These are phyloP conservation scores for Pempheris klunzingeri DNA, from an alignment of 2,797 vertebrate species.

Conservation along the genomic window DNA sequence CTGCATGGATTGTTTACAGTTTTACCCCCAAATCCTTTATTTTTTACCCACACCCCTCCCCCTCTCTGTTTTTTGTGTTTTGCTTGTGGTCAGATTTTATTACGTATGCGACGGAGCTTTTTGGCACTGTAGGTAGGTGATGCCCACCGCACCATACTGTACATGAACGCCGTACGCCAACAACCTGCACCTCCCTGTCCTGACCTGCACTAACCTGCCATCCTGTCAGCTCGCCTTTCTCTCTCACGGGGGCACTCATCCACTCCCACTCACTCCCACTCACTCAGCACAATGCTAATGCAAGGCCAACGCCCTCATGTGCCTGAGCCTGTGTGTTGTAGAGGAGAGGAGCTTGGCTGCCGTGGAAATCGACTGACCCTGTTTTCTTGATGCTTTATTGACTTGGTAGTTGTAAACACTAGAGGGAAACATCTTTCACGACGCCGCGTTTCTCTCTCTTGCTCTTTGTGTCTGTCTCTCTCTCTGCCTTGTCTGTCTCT, in stretches of 20 bases:
- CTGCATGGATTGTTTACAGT: slow-evolving; percentile 81
- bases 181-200: slow-evolving; percentile 40
- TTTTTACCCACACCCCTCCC: slow-evolving; percentile 68
- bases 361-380: slow-evolving; percentile 45
- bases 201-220: slow-evolving; percentile 62
- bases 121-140: slow-evolving; percentile 94
- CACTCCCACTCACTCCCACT: slow-evolving; percentile 25
- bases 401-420: slow-evolving; percentile 25
- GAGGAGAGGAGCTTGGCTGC: slow-evolving; percentile 53
- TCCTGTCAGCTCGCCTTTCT: slow-evolving; percentile 17
- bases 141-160: slow-evolving; percentile 51
- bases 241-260: background rate
- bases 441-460: slow-evolving; percentile 18
- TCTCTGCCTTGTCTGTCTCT: slow-evolving; percentile 26
- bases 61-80: slow-evolving; percentile 71
- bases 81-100: slow-evolving; percentile 92
- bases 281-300: slow-evolving; percentile 40
- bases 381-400: slow-evolving; percentile 32
- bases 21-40: slow-evolving; percentile 78
- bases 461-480: slow-evolving; percentile 16
- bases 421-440: slow-evolving; percentile 14
- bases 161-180: slow-evolving; percentile 45
- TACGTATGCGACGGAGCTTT: slow-evolving; percentile 92
- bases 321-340: slow-evolving; percentile 33
- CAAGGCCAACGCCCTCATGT: slow-evolving; percentile 32